Evolutionary conservation across 2,797 vertebrate genomes (phyloP).

Genomic region (Podarcis lilfordi): DNA sequence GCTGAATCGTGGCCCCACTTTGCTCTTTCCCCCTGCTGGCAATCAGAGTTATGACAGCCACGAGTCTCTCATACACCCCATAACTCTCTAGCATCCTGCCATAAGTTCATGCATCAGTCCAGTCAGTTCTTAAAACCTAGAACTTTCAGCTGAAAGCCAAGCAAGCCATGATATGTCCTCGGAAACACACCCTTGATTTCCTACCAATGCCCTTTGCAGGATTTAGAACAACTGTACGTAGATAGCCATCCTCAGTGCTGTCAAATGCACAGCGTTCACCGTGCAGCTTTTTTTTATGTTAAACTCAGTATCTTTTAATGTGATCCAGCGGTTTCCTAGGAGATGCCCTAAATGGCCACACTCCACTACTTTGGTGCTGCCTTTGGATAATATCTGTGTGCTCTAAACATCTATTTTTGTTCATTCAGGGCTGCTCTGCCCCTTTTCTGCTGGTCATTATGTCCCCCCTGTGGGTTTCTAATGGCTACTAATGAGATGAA

Average conservation of each 20-base stretch:
- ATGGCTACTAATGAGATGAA: slow-evolving; percentile 70
- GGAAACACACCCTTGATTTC: not conserved
- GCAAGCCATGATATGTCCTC: slow-evolving; percentile 28
- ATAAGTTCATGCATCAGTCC: no score
- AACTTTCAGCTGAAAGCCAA: not conserved
- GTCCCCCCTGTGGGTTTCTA: slow-evolving; percentile 66
- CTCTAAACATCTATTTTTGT: slow-evolving; percentile 78
- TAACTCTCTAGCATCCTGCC: no score
- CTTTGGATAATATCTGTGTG: slow-evolving; percentile 76
- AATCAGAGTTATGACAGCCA: no score
- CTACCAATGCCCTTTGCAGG: not conserved
- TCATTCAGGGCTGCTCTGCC: slow-evolving; percentile 70
- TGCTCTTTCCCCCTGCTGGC: no score
- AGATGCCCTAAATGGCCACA: slow-evolving; percentile 79
- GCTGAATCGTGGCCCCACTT: no score
- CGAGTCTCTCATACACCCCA: no score
- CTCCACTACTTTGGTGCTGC: slow-evolving; percentile 69
- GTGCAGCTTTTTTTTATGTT: slow-evolving; percentile 78
- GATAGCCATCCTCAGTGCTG: slow-evolving; percentile 64
- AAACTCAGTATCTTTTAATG: slow-evolving; percentile 76
- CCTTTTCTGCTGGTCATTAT: slow-evolving; percentile 73
- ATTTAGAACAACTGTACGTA: slow-evolving; percentile 64
- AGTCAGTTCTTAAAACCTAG: not conserved
- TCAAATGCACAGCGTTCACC: slow-evolving; percentile 64
- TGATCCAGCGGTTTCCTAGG: slow-evolving; percentile 84